Percentiles rank a stretch among this genome's conserved stretches.
These are phyloP conservation scores for Callospermophilus lateralis DNA, from an alignment of 2,113 vertebrate genomes.

Conservation along the genomic window DNA sequence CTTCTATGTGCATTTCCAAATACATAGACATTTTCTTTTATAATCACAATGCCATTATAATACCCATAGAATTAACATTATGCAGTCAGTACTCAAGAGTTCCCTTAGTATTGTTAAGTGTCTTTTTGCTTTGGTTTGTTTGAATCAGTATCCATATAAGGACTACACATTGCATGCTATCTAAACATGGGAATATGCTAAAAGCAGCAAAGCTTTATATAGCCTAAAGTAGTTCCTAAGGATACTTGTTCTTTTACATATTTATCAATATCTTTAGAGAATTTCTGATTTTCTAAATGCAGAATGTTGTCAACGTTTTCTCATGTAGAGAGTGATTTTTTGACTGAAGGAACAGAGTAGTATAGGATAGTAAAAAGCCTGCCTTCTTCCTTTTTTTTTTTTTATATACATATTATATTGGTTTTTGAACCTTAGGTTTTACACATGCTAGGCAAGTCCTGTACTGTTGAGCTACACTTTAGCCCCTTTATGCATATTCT, in stretches of 20 bases:
- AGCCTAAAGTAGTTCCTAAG: not conserved
- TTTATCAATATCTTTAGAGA: constrained; percentile 31
- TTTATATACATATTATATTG: not conserved
- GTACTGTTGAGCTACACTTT: not conserved
- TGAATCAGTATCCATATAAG: not conserved
- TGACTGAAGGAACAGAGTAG: not conserved
- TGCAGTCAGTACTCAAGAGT: not conserved
- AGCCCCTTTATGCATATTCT: not conserved
- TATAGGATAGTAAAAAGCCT: not conserved
- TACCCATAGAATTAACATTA: not conserved
- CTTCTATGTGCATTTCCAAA: constrained; percentile 12
- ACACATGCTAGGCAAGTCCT: not conserved
- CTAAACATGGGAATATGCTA: not conserved
- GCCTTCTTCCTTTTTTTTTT: not conserved
- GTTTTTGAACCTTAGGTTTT: not conserved
- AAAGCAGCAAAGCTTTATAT: not conserved
- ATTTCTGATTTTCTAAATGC: constrained; percentile 46
- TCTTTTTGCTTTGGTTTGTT: not conserved
- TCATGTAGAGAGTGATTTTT: not conserved
- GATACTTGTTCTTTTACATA: constrained; percentile 6
- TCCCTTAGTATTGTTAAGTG: not conserved
- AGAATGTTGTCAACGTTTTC: constrained; percentile 46
- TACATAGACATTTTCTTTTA: constrained; percentile 45
- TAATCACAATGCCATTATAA: not conserved
- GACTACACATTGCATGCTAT: not conserved